A percentile compares a stretch with the other conserved stretches of the same genome.
Evolutionary conservation across 1,140 invertebrate species (phyloP).

Genomic region (Ectropis grisescens): DNA sequence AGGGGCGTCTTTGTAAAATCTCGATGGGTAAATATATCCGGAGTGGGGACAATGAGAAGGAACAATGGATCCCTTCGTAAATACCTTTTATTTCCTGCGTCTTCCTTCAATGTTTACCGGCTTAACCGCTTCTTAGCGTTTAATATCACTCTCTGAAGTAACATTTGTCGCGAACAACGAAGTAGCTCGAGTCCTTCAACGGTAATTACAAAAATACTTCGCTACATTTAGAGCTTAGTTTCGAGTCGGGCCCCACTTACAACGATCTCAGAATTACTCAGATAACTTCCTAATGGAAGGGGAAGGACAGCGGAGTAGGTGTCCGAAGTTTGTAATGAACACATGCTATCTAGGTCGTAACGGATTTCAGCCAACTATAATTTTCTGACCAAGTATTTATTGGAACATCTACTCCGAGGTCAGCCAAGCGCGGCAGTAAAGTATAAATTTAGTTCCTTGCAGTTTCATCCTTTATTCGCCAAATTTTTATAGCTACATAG

Average conservation of each 20-base stretch:
- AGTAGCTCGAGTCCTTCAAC: no score
- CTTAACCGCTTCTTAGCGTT: constrained; percentile 2
- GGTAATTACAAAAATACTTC: no score
- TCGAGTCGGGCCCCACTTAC: not conserved
- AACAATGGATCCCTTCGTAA: constrained; percentile 22
- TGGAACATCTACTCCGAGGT: constrained; percentile 5
- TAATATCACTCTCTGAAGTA: not conserved
- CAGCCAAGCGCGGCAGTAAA: constrained; percentile 5
- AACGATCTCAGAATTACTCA: not conserved
- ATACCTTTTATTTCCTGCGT: constrained; percentile 25
- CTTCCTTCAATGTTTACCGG: constrained; percentile 4
- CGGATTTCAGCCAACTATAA: constrained; percentile 3
- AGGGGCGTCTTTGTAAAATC: constrained; percentile 20
- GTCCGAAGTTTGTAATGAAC: constrained; percentile 7
- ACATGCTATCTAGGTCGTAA: not conserved
- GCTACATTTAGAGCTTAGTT: no score
- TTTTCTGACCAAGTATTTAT: constrained; percentile 9
- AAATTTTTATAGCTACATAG: not conserved
- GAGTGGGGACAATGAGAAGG: constrained; percentile 18
- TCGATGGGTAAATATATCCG: constrained; percentile 16
- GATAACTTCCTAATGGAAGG: constrained; percentile 5
- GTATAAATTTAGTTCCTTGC: constrained; percentile 9
- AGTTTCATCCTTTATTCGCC: constrained; percentile 11
- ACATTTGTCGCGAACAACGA: no score
- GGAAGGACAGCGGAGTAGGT: not conserved